Evolutionary conservation across 1,140 invertebrate genomes (phyloP).

Genomic region (Drosophila ananassae): DNA sequence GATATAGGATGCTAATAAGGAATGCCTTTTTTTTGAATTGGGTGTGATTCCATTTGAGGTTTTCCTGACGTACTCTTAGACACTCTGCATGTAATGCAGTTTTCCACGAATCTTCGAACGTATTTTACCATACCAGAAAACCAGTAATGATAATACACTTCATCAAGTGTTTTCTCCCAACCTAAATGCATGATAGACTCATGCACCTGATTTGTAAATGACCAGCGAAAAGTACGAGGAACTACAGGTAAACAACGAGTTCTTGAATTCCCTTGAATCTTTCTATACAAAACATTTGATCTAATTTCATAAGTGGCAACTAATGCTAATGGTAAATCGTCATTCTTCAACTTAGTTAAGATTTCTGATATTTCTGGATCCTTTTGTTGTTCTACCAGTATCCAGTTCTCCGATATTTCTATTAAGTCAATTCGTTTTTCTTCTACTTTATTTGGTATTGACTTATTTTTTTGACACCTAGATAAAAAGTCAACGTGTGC

Average conservation of each 20-base stretch:
- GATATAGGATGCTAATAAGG: slow-evolving; percentile 2
- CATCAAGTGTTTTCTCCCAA: slow-evolving; percentile 1
- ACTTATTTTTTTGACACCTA: too few species aligned
- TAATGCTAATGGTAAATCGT: too few species aligned
- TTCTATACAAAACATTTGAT: too few species aligned
- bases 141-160: slow-evolving; percentile 4
- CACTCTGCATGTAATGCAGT: slow-evolving; percentile 1
- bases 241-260: neutral
- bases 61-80: slow-evolving; percentile 7
- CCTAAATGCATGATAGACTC: slow-evolving; percentile 13
- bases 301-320: too few species aligned
- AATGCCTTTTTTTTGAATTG: slow-evolving; percentile 10
- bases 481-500: too few species aligned
- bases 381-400: too few species aligned
- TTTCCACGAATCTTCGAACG: slow-evolving; percentile 12
- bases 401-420: too few species aligned
- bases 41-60: slow-evolving; percentile 5
- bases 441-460: too few species aligned
- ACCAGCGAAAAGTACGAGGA: neutral
- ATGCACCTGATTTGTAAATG: too few species aligned
- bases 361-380: too few species aligned
- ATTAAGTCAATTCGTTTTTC: too few species aligned
- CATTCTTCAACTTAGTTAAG: too few species aligned
- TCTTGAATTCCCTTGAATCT: neutral
- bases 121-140: slow-evolving; percentile 15